Conservation (phyloP, 2,797 vertebrate species). For the Onychomys leucogaster region DNA sequence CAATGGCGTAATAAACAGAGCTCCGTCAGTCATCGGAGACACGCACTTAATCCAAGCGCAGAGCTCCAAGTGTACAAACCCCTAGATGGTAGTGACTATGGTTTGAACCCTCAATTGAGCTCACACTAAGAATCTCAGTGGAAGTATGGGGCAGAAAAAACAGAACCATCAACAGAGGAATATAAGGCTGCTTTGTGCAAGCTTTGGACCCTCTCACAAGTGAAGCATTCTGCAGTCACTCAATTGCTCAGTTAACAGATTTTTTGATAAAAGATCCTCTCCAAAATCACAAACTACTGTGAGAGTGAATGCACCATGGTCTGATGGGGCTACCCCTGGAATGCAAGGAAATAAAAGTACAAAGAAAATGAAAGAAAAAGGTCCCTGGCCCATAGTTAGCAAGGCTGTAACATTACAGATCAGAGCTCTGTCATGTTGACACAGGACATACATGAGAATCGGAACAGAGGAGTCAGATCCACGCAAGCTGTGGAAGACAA, state of each 20-base stretch:
- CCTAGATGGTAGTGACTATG: neutral
- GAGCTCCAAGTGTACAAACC: constrained; percentile 42
- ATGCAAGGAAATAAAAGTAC: neutral
- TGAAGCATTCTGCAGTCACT: neutral
- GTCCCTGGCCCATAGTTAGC: neutral
- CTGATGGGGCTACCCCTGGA: neutral
- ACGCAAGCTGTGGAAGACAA: neutral
- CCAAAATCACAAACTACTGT: neutral
- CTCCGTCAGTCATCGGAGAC: neutral
- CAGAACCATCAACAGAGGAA: neutral
- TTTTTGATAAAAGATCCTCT: constrained; percentile 3
- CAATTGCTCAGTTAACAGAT: constrained; percentile 18
- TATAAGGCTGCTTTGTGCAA: neutral
- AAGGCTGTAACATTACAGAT: neutral
- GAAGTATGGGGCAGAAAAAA: neutral
- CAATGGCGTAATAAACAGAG: neutral
- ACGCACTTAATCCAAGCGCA: neutral
- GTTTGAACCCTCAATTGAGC: neutral
- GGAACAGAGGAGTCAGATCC: constrained; percentile 24
- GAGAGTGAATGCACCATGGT: neutral
- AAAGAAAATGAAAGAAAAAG: neutral
- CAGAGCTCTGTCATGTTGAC: neutral
- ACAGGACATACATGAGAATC: neutral
- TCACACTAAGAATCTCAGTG: neutral
- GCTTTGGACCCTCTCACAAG: neutral